Conservation (phyloP, 2,888 invertebrate species). For the Eupsilia transversa region DNA sequence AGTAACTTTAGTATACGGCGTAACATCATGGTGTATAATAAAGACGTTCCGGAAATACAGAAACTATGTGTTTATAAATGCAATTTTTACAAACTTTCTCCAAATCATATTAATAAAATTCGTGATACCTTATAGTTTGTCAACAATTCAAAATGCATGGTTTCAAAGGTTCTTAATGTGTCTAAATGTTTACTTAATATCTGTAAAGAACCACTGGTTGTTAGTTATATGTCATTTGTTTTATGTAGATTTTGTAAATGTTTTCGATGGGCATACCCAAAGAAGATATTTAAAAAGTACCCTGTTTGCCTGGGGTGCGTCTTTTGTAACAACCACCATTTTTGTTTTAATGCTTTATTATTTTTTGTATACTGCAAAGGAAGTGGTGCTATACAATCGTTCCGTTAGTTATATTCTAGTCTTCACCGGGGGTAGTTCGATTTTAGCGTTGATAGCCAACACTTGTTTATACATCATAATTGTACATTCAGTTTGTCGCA, state of each 20-base stretch:
- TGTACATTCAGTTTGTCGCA: no score
- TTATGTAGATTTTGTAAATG: no score
- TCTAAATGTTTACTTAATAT: no score
- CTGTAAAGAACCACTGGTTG: no score
- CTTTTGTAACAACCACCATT: no score
- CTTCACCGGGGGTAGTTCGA: neutral
- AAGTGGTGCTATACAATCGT: neutral
- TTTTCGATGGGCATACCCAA: no score
- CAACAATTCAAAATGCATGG: neutral
- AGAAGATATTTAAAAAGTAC: no score
- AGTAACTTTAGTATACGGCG: neutral
- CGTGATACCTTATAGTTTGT: neutral
- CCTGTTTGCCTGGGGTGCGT: no score
- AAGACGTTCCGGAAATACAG: conserved; percentile 6
- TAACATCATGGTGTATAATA: conserved; percentile 1
- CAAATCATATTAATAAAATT: neutral
- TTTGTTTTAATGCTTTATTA: neutral
- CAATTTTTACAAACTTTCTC: conserved; percentile 10
- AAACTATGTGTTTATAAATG: neutral
- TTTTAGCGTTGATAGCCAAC: neutral
- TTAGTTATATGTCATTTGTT: no score
- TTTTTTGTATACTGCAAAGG: neutral
- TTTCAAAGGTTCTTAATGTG: neutral
- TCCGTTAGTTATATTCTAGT: neutral
- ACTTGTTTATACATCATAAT: no score